These are phyloP conservation scores for Acanthacorydalis orientalis DNA, from an alignment of 2,888 invertebrate genomes.

Conservation along the genomic window DNA sequence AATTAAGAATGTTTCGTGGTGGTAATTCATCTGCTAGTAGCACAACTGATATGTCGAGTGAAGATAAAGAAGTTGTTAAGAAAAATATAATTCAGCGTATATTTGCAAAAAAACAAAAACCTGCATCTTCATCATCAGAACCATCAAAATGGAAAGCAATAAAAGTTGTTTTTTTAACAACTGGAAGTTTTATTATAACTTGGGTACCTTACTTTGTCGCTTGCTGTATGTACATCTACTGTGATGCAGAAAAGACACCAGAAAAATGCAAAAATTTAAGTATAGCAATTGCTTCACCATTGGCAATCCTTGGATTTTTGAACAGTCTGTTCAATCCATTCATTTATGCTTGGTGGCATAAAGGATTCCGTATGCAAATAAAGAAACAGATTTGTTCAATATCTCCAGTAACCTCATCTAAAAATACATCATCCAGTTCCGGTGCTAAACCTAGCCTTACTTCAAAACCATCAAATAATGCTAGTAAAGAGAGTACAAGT, in stretches of 20 bases:
- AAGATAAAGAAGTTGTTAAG: neutral
- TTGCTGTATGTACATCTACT: conserved; percentile 34
- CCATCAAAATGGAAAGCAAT: conserved; percentile 43
- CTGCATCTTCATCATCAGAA: conserved; percentile 16
- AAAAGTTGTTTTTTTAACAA: conserved; percentile 41
- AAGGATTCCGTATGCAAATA: conserved; percentile 39
- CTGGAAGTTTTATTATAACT: conserved; percentile 39
- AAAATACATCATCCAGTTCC: conserved; percentile 5
- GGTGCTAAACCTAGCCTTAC: neutral
- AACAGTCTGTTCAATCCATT: conserved; percentile 46
- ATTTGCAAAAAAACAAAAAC: conserved; percentile 5
- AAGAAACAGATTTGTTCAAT: neutral
- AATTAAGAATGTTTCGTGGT: conserved; percentile 16
- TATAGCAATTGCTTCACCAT: conserved; percentile 35
- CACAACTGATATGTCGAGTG: neutral
- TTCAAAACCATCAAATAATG: neutral
- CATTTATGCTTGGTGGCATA: conserved; percentile 57
- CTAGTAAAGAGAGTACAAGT: neutral
- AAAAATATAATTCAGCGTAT: neutral
- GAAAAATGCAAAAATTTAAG: conserved; percentile 30
- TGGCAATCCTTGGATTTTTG: conserved; percentile 39
- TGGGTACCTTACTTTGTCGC: conserved; percentile 47
- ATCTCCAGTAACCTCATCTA: conserved; percentile 8
- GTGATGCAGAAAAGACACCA: conserved; percentile 29
- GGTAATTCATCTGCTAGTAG: conserved; percentile 7